Evolutionary conservation across 2,113 vertebrate species (phyloP).

Genomic region (Bombycilla garrulus): DNA sequence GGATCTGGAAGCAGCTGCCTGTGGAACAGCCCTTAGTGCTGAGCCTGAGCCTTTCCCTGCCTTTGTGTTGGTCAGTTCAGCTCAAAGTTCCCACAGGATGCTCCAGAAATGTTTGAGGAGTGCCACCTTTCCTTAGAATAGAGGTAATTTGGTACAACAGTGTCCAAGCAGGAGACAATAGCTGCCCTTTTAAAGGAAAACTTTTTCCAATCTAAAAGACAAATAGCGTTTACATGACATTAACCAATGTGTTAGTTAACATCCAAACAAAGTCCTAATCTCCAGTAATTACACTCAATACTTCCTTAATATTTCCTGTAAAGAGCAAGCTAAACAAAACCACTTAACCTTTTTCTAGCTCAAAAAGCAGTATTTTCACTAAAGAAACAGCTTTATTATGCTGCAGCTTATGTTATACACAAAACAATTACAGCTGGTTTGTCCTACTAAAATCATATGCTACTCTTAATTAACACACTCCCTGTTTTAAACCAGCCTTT

Average conservation of each 20-base stretch:
- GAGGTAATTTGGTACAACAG: neutral
- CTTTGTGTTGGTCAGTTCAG: neutral
- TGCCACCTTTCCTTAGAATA: neutral
- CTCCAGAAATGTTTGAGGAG: neutral
- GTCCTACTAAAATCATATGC: neutral
- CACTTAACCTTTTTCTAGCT: neutral
- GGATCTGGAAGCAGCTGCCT: neutral
- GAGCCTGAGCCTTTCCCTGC: neutral
- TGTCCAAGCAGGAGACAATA: neutral
- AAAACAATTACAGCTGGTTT: neutral
- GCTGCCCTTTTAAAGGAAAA: neutral
- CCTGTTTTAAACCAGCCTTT: neutral
- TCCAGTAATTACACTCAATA: constrained; percentile 1
- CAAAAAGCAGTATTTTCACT: neutral
- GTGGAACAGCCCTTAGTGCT: neutral
- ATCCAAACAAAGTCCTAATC: neutral
- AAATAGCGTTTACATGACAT: neutral
- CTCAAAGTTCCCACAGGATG: neutral
- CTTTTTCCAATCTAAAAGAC: neutral
- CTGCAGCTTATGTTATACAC: neutral
- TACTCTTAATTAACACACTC: neutral
- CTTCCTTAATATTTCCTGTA: neutral
- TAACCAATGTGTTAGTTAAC: neutral
- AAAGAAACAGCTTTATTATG: neutral
- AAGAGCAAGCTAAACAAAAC: neutral